phyloP scores from a whole-genome alignment of 2,888 invertebrate genomes.

The Eupsilia transversa region DNA sequence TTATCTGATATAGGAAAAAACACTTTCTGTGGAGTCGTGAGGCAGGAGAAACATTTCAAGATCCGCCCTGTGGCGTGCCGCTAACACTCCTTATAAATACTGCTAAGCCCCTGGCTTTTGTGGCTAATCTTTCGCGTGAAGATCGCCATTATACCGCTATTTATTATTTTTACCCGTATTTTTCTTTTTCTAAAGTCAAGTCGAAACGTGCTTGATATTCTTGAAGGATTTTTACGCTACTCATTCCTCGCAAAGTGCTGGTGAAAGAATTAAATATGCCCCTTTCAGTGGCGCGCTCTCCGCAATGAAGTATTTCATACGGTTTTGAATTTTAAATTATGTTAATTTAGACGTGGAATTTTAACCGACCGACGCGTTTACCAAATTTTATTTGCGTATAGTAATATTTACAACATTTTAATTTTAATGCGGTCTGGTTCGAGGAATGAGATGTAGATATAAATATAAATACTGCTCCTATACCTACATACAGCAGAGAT shows the following conservation, averaged over 20 bases:
- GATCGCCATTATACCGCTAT: conserved; percentile 89
- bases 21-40: conserved; percentile 67
- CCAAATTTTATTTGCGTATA: conserved; percentile 70
- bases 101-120: conserved; percentile 89
- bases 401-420: conserved; percentile 66
- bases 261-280: conserved; percentile 84
- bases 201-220: conserved; percentile 83
- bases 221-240: conserved; percentile 77
- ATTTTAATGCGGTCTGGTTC: conserved; percentile 49
- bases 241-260: conserved; percentile 76
- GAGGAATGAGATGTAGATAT: conserved; percentile 9
- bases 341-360: conserved; percentile 79
- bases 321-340: conserved; percentile 86
- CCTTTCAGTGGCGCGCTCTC: conserved; percentile 81
- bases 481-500: neutral
- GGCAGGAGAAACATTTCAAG: conserved; percentile 71
- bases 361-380: conserved; percentile 69
- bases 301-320: conserved; percentile 82
- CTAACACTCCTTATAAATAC: conserved; percentile 90
- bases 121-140: conserved; percentile 90
- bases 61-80: conserved; percentile 83
- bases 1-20: conserved; percentile 63
- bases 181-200: conserved; percentile 86
- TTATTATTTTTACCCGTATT: conserved; percentile 88
- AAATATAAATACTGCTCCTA: too few species aligned